Percentiles rank a stretch among this genome's conserved stretches.
These are phyloP conservation scores for Nomada ruficornis DNA, from an alignment of 2,888 invertebrate species.

Conservation along the genomic window DNA sequence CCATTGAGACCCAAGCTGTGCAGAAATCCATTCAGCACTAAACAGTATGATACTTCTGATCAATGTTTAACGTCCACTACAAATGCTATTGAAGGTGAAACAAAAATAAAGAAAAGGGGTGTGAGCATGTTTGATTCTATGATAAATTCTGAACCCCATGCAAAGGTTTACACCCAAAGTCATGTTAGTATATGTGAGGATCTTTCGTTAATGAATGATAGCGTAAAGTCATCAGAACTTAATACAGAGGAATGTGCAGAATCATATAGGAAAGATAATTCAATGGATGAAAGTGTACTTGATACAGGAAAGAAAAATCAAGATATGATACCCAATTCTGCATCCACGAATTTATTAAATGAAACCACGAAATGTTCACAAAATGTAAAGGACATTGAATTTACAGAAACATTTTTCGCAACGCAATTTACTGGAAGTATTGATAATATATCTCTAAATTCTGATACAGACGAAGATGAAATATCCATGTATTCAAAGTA, in stretches of 20 bases:
- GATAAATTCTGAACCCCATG: neutral
- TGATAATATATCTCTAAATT: slow-evolving; percentile 11
- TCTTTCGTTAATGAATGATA: neutral
- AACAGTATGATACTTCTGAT: slow-evolving; percentile 16
- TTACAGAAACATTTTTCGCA: neutral
- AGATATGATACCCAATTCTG: neutral
- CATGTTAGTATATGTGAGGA: neutral
- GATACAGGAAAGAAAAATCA: neutral
- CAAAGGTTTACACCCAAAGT: slow-evolving; percentile 17
- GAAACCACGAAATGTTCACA: neutral
- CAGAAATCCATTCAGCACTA: slow-evolving; percentile 73
- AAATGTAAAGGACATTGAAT: neutral
- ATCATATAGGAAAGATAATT: neutral
- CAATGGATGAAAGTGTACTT: neutral
- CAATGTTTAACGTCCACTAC: neutral
- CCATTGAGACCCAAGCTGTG: slow-evolving; percentile 11
- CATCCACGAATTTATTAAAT: neutral
- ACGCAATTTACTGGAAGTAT: neutral
- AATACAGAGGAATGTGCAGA: slow-evolving; percentile 4
- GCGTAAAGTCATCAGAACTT: neutral
- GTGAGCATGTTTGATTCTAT: slow-evolving; percentile 38
- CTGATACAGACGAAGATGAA: slow-evolving; percentile 49
- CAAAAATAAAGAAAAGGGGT: slow-evolving; percentile 14
- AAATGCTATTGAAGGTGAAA: neutral
- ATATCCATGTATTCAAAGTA: slow-evolving; percentile 79